These are phyloP conservation scores for Scaptodrosophila lebanonensis DNA, from an alignment of 1,140 invertebrate species.

Conservation along the genomic window DNA sequence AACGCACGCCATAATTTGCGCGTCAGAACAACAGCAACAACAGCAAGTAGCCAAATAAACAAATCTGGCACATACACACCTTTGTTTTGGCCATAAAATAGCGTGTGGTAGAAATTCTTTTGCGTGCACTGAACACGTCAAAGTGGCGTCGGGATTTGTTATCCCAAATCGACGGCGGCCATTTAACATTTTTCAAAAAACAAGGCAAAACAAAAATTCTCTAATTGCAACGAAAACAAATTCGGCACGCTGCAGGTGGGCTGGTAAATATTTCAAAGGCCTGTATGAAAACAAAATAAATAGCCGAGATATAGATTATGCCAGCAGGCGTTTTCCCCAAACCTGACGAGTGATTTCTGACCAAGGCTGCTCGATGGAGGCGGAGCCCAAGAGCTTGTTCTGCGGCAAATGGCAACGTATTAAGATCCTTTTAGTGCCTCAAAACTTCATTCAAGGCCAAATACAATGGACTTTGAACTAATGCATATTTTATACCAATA, in stretches of 20 bases:
- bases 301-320: constrained; percentile 62
- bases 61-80: too few relatives aligned
- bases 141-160: background rate
- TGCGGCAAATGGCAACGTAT: too few relatives aligned
- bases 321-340: too few relatives aligned
- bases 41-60: constrained; percentile 51
- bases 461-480: too few relatives aligned
- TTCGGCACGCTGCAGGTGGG: constrained; percentile 55
- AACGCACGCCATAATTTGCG: constrained; percentile 57
- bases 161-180: constrained; percentile 1
- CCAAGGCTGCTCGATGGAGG: too few relatives aligned
- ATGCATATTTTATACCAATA: too few relatives aligned
- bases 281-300: constrained; percentile 63
- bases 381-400: too few relatives aligned
- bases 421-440: too few relatives aligned
- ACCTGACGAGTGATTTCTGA: too few relatives aligned
- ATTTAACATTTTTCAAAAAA: constrained; percentile 9
- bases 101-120: constrained; percentile 43
- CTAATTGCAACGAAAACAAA: constrained; percentile 73
- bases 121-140: constrained; percentile 1
- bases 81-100: constrained; percentile 64
- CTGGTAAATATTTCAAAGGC: constrained; percentile 38
- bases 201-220: constrained; percentile 46
- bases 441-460: too few relatives aligned
- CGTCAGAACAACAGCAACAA: constrained; percentile 32